These are phyloP conservation scores for Chirona hameri DNA, from an alignment of 2,888 invertebrate species.

Conservation along the genomic window DNA sequence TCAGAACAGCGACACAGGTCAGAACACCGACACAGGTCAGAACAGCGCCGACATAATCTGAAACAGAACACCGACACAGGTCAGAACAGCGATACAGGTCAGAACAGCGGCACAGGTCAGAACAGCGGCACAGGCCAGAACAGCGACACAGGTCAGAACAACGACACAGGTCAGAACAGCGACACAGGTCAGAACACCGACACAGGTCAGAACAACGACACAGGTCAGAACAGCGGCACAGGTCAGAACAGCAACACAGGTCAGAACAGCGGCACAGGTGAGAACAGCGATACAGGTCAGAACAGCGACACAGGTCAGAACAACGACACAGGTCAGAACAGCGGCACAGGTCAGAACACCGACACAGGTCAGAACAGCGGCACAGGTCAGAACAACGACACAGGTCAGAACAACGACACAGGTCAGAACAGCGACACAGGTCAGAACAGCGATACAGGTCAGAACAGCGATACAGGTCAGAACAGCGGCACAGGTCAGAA, in stretches of 20 bases:
- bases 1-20: not conserved
- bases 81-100: not conserved
- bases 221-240: too few relatives aligned
- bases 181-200: not conserved
- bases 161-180: not conserved
- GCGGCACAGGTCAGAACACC: not conserved
- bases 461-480: not conserved
- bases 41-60: slow-evolving; percentile 41
- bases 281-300: not conserved
- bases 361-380: not conserved
- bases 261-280: not conserved
- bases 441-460: not conserved
- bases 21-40: not conserved
- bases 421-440: not conserved
- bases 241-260: not conserved
- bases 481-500: not conserved
- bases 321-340: not conserved
- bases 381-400: too few relatives aligned
- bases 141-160: not conserved
- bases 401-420: not conserved
- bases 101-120: not conserved
- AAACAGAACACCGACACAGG: not conserved
- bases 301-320: not conserved
- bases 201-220: not conserved
- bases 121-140: not conserved